A percentile compares a stretch with the other conserved stretches of the same genome.
Conservation (phyloP, 2,797 vertebrate genomes). For the Rhincodon typus region DNA sequence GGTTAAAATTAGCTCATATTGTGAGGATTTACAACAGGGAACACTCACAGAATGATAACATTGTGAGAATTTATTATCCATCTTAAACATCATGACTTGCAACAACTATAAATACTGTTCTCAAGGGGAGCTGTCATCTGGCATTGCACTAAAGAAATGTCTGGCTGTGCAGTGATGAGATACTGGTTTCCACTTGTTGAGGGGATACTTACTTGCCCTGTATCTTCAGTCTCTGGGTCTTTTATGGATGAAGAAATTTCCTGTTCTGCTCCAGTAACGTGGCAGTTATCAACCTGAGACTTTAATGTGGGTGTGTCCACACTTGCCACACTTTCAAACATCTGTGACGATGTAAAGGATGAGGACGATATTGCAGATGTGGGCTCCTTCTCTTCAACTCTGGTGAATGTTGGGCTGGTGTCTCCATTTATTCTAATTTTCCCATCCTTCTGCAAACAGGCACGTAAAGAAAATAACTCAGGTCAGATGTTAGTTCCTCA, state of each 20-base stretch:
- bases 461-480: background rate
- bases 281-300: constrained; percentile 24
- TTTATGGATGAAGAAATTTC: background rate
- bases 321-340: constrained; percentile 54
- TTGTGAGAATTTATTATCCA: background rate
- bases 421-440: constrained; percentile 74
- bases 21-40: background rate
- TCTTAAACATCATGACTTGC: background rate
- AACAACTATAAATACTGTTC: background rate
- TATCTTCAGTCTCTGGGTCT: background rate
- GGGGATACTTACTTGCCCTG: background rate
- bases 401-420: constrained; percentile 46
- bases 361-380: constrained; percentile 42
- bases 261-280: background rate
- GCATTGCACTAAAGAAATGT: background rate
- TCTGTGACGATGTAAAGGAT: constrained; percentile 54
- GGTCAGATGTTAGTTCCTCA: background rate
- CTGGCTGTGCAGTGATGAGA: too few relatives aligned
- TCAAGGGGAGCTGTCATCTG: background rate
- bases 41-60: background rate
- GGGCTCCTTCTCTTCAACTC: constrained; percentile 52
- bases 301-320: constrained; percentile 46
- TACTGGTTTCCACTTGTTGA: background rate
- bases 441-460: constrained; percentile 61
- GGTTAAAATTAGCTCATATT: background rate